Evolutionary conservation across 2,113 vertebrate genomes (phyloP).

Genomic region (Turdus rufiventris): DNA sequence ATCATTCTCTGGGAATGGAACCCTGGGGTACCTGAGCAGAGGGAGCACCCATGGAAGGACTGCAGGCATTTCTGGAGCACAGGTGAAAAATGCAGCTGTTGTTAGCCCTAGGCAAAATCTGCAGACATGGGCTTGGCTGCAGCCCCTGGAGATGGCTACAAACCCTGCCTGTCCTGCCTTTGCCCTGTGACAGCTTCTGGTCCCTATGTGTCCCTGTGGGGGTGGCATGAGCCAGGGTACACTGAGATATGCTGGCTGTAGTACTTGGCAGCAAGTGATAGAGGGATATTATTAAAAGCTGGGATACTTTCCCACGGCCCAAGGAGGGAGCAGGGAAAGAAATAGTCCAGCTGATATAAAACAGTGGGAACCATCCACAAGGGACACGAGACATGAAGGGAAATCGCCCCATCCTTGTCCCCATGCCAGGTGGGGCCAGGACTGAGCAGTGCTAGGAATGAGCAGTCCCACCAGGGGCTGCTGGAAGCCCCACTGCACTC

Average conservation of each 20-base stretch:
- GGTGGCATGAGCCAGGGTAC: neutral
- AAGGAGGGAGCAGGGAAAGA: neutral
- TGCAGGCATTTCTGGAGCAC: rapidly evolving
- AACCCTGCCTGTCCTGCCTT: neutral
- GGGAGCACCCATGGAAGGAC: neutral
- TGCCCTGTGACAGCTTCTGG: neutral
- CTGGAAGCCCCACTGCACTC: neutral
- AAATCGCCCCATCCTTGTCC: rapidly evolving
- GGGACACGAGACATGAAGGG: neutral
- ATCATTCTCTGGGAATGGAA: rapidly evolving
- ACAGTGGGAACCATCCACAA: neutral
- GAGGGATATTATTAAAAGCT: neutral
- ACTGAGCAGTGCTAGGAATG: neutral
- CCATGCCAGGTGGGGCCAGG: neutral
- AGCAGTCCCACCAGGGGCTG: neutral
- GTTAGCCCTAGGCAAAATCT: neutral
- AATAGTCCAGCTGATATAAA: neutral
- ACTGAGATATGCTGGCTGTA: neutral
- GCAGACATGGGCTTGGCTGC: neutral
- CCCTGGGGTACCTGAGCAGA: rapidly evolving
- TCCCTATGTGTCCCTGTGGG: neutral
- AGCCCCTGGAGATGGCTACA: neutral
- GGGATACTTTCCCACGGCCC: neutral
- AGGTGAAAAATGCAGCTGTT: neutral
- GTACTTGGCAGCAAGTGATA: neutral